Evolutionary conservation across 2,797 vertebrate species (phyloP).

Genomic region (Oreortyx pictus): DNA sequence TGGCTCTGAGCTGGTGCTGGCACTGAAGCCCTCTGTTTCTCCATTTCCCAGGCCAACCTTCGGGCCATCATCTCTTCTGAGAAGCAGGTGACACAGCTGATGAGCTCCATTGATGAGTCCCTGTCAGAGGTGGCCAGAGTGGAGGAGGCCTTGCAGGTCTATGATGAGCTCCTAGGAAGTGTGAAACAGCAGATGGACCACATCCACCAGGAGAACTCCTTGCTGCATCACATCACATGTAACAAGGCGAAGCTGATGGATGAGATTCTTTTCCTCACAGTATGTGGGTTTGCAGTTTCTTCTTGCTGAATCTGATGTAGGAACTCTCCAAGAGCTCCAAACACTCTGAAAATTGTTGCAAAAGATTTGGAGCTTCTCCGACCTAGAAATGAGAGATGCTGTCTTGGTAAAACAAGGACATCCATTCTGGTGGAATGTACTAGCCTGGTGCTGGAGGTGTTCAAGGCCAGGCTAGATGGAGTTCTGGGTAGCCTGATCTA

Average conservation of each 20-base stretch:
- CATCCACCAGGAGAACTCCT: slow-evolving; percentile 34
- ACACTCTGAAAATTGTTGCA: background rate
- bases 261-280: slow-evolving; percentile 63
- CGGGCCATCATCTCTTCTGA: slow-evolving; percentile 44
- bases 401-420: background rate
- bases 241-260: slow-evolving; percentile 40
- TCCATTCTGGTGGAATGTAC: background rate
- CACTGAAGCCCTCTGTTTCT: background rate
- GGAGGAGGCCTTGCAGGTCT: slow-evolving; percentile 54
- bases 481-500: too few relatives aligned
- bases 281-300: background rate
- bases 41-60: slow-evolving; percentile 36
- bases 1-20: background rate
- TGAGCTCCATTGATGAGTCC: slow-evolving; percentile 23
- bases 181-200: slow-evolving; percentile 70
- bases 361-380: background rate
- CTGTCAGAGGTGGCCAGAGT: slow-evolving; percentile 53
- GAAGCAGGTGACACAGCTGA: slow-evolving; percentile 36
- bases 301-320: background rate
- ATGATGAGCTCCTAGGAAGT: background rate
- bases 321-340: background rate
- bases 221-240: slow-evolving; percentile 8
- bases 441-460: too few relatives aligned
- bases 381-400: background rate
- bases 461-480: too few relatives aligned